A percentile compares a stretch with the other conserved stretches of the same genome.
phyloP scores from a whole-genome alignment of 2,888 invertebrate genomes.

The Gnatocerus cornutus region DNA sequence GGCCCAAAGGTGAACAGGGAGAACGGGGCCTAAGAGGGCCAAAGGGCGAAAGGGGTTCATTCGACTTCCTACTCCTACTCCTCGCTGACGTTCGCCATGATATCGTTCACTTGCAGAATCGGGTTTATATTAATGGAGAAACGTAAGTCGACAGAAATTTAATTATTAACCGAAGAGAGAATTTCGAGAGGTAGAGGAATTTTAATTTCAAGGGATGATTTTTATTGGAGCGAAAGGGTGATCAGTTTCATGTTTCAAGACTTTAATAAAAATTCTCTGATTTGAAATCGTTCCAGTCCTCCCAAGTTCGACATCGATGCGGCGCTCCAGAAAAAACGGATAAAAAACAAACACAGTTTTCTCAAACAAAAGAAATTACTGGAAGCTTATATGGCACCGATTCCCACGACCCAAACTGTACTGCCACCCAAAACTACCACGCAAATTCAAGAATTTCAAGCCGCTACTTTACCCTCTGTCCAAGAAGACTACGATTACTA shows the following conservation, averaged over 20 bases:
- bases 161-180: constrained; percentile 6
- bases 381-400: constrained; percentile 60
- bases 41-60: constrained; percentile 76
- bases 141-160: constrained; percentile 67
- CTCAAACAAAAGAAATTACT: constrained; percentile 64
- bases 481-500: constrained; percentile 36
- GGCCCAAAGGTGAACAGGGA: constrained; percentile 77
- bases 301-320: constrained; percentile 76
- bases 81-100: constrained; percentile 79
- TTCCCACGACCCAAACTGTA: constrained; percentile 51
- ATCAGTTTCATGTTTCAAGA: not conserved
- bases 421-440: constrained; percentile 25
- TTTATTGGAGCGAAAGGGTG: not conserved
- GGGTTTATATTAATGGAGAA: constrained; percentile 75
- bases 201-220: not conserved
- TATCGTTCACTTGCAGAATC: constrained; percentile 76
- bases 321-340: constrained; percentile 74
- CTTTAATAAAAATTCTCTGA: not conserved
- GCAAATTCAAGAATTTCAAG: constrained; percentile 57
- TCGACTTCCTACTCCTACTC: constrained; percentile 78
- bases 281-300: constrained; percentile 69
- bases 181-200: constrained; percentile 1
- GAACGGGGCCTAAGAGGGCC: constrained; percentile 75
- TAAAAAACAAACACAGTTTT: constrained; percentile 70
- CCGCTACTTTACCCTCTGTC: constrained; percentile 12